Conservation (phyloP, 2,113 vertebrate genomes). For the Taurulus bubalis region DNA sequence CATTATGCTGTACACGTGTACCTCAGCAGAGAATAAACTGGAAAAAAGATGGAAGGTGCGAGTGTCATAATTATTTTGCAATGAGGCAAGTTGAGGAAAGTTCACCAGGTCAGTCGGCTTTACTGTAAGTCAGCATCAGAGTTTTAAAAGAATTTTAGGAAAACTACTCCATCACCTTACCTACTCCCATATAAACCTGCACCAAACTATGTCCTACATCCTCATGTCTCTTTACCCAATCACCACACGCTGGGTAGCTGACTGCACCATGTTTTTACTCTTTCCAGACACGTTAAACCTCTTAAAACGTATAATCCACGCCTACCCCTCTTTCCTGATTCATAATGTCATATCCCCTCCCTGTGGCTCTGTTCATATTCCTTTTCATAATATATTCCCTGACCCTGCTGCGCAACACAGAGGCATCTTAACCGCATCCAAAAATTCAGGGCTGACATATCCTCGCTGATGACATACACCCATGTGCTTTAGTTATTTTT, state of each 20-base stretch:
- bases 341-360: conserved; percentile 34
- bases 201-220: background rate
- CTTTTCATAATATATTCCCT: conserved; percentile 46
- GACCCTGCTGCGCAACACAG: conserved; percentile 26
- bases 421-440: conserved; percentile 31
- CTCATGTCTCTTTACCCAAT: conserved; percentile 25
- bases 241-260: conserved; percentile 26
- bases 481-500: background rate
- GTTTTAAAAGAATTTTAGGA: conserved; percentile 30
- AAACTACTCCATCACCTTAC: conserved; percentile 31
- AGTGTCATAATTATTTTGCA: background rate
- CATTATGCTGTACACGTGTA: background rate
- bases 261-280: conserved; percentile 45
- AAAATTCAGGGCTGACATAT: conserved; percentile 17
- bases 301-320: conserved; percentile 58
- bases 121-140: background rate
- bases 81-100: conserved; percentile 1
- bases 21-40: background rate
- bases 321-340: conserved; percentile 38
- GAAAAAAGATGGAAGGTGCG: background rate
- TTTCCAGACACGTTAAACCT: conserved; percentile 57
- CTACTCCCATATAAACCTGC: conserved; percentile 35
- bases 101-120: conserved; percentile 6
- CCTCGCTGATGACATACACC: conserved; percentile 20
- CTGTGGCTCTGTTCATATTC: conserved; percentile 42